Base-by-base conservation (phyloP, 2,888 invertebrate species). In the Rambutsinella grinnellia region DNA sequence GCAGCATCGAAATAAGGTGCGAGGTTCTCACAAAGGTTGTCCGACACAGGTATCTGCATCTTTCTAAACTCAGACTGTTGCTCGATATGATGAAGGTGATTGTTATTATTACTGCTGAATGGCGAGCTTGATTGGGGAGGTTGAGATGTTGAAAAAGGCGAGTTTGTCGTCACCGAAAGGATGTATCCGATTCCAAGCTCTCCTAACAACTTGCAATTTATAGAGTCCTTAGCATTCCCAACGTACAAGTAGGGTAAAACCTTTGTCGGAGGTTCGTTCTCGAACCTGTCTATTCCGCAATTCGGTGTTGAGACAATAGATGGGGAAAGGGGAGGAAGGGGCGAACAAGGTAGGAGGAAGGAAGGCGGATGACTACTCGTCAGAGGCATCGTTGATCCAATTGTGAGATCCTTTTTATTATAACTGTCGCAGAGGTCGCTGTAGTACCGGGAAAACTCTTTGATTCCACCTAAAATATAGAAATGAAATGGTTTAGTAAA, bases 361-460 rank as follows among this genome's bases (percentile, higher is more conserved):
- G 56, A 70, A 62, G 70, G 62, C 46, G 68, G 68, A 19, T 62
- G 70, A 61, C 62, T 62, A 21, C 70, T 70, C 49, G 70, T 56
- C 2, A 53, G 70, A 26, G 70, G 70, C 54, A 70, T 70, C 56
- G 60, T 46, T 66, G 66, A 60, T 66, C 66, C 66, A 23, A 74
- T 74, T 54, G 66, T 74, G 74, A 74, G 74, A 74, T 74, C 74
- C 54, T 60, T 74, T 66, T 67, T 76, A 71, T 70, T 79, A 69
- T 60, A 83, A 88, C 69, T 92, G 87, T 93, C 93, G 88, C 93
- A 93, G 81, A 93, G 88, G 83, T 92, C 92, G 85, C 90, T 90
- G 86, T 92, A 91, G 85, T 91, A 90, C 84, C 90, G 89, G 85
- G 90, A 90, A 87, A 92, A 92, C 85, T 92, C 92, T 86, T 90